Base-by-base conservation (phyloP, 2,888 invertebrate genomes). In the Eilema depressum region DNA sequence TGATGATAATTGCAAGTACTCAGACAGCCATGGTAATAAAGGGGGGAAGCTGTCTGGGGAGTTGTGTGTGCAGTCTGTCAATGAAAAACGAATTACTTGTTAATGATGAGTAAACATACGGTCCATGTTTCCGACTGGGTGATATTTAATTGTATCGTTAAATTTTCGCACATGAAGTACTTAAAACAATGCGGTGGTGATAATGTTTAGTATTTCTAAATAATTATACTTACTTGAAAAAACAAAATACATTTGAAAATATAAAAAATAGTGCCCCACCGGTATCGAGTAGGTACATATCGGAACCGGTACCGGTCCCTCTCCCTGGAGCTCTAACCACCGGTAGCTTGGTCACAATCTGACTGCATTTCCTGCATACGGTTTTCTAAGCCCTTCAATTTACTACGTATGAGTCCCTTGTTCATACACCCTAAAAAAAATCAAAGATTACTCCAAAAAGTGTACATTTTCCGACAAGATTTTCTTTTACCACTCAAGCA, bases 1-100 rank as follows among this genome's bases (percentile, higher is more conserved):
- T n/a, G n/a, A n/a, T n/a, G n/a, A n/a, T n/a, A 57, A 66, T 23
- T 30, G 53, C 53, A 47, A 59, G 63, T 17, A 47, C 64, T 57
- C 56, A n/a, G 33, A 56, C 65, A 59, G 56, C 30, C 30, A 20
- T 71, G 69, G 74, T 78, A n/a, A 81, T 81, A 81, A 76, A 78
- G 74, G 61, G 20, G 25, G 28, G 33, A 57, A 41, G 65, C 73
- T 73, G 71, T 71, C 63, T 71, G 62, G 68, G 65, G 66, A n/a
- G 30, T 7, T 30, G 30, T 30, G 7, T 30, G 7, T 63, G 59
- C 17, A 62, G 63, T 26, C 75, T 73, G 64, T 76, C 76, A 82
- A 80, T 82, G 76, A 72, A 80, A 81, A 81, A 78, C 25, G 68
- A 73, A 65, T 74, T 37, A 41, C n/a, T n/a, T 65, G 59, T 71